These are phyloP conservation scores for Ceratina japonica DNA, from an alignment of 1,140 invertebrate species.

Conservation along the genomic window DNA sequence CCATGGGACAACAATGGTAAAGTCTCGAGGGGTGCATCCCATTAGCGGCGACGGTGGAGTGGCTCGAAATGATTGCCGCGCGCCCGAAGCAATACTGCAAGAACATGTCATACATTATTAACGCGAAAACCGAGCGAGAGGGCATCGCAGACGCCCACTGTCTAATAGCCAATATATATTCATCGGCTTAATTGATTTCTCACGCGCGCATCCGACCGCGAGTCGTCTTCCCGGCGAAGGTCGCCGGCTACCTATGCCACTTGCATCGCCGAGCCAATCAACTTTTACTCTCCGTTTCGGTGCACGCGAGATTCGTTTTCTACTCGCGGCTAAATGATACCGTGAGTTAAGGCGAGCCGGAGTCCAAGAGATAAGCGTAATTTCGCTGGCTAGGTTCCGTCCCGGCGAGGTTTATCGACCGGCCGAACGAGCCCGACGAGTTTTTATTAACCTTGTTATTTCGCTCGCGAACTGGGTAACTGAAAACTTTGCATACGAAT, in stretches of 20 bases:
- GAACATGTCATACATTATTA: constrained; percentile 69
- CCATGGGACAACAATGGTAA: constrained; percentile 57
- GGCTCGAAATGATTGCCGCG: constrained; percentile 53
- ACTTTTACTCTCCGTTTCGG: constrained; percentile 38
- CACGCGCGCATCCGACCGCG: constrained; percentile 35
- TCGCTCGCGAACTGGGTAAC: too few species aligned
- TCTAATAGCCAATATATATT: constrained; percentile 69
- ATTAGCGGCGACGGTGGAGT: constrained; percentile 44
- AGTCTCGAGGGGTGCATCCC: constrained; percentile 60
- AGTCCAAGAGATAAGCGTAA: background rate
- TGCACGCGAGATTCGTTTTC: constrained; percentile 26
- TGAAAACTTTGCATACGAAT: too few species aligned
- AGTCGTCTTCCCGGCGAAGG: constrained; percentile 47
- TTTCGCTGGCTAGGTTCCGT: background rate
- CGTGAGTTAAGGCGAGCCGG: background rate
- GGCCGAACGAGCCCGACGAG: background rate
- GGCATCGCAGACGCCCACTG: constrained; percentile 52
- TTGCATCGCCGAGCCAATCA: constrained; percentile 29
- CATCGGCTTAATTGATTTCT: constrained; percentile 67
- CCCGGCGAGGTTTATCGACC: background rate
- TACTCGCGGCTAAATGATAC: background rate
- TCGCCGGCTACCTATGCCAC: constrained; percentile 22
- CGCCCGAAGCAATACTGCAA: constrained; percentile 62
- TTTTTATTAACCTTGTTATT: background rate
- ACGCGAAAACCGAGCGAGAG: constrained; percentile 41